phyloP scores from a whole-genome alignment of 2,113 vertebrate genomes.

The Recurvirostra avosetta region DNA sequence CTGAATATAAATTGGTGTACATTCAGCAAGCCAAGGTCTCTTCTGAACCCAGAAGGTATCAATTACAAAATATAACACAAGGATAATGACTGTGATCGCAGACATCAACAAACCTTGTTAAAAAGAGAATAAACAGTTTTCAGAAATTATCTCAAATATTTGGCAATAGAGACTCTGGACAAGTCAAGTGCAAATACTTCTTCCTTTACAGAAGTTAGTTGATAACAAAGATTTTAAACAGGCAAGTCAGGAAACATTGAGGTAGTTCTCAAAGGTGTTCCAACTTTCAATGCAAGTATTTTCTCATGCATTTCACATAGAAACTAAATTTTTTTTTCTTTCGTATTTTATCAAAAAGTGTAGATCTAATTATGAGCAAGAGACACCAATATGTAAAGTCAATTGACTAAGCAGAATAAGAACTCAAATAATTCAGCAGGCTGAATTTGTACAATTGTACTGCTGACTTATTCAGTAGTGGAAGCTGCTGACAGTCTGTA shows the following conservation, averaged over 20 bases:
- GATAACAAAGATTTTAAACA: background rate
- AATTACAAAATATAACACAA: conserved; percentile 93
- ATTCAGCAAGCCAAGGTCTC: conserved; percentile 88
- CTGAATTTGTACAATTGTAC: background rate
- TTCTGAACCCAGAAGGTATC: conserved; percentile 95
- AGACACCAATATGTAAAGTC: background rate
- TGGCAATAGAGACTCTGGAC: background rate
- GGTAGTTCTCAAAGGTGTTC: background rate
- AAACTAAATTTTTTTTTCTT: background rate
- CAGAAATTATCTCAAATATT: background rate
- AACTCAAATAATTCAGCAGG: background rate
- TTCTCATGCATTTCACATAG: background rate
- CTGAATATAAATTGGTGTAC: conserved; percentile 96
- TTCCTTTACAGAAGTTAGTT: background rate
- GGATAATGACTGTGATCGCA: conserved; percentile 96
- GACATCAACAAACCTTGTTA: conserved; percentile 93
- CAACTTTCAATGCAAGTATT: background rate
- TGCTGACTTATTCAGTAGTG: background rate
- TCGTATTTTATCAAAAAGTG: background rate
- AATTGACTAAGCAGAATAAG: background rate
- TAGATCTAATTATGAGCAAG: background rate
- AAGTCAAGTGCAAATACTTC: background rate
- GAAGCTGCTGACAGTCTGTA: background rate
- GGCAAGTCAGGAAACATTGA: background rate
- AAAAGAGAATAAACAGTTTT: conserved; percentile 29